These are phyloP conservation scores for Apeltes quadracus DNA, from an alignment of 2,113 vertebrate species.

Conservation along the genomic window DNA sequence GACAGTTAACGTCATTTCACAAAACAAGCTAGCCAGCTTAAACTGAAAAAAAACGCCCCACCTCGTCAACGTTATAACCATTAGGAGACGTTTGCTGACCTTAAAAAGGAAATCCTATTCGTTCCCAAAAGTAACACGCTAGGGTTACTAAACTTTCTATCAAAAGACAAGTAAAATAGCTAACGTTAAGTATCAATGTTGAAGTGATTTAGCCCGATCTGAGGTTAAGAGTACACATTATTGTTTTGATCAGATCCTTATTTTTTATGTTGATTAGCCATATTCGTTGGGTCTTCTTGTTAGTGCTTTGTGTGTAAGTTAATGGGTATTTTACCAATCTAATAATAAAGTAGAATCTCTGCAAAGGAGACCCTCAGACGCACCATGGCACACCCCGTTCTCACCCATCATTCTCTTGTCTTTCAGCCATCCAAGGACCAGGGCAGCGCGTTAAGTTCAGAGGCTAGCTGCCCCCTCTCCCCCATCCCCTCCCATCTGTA, in stretches of 20 bases:
- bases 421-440: slow-evolving; percentile 49
- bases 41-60: no score
- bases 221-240: neutral
- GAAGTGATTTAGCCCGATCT: no score
- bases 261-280: neutral
- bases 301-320: slow-evolving; percentile 1
- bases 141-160: neutral
- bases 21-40: neutral
- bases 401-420: slow-evolving; percentile 1
- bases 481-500: slow-evolving; percentile 18
- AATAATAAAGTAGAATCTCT: neutral
- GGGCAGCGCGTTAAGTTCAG: slow-evolving; percentile 55
- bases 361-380: neutral
- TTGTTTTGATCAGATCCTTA: neutral
- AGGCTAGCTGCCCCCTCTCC: slow-evolving; percentile 45
- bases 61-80: neutral
- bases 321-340: neutral
- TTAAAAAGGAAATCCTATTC: neutral
- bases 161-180: neutral
- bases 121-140: neutral
- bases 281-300: neutral
- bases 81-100: neutral
- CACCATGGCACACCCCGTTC: neutral
- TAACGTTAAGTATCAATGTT: no score
- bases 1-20: slow-evolving; percentile 13